phyloP scores from a whole-genome alignment of 2,888 invertebrate species.

The Sympetrum striolatum region DNA sequence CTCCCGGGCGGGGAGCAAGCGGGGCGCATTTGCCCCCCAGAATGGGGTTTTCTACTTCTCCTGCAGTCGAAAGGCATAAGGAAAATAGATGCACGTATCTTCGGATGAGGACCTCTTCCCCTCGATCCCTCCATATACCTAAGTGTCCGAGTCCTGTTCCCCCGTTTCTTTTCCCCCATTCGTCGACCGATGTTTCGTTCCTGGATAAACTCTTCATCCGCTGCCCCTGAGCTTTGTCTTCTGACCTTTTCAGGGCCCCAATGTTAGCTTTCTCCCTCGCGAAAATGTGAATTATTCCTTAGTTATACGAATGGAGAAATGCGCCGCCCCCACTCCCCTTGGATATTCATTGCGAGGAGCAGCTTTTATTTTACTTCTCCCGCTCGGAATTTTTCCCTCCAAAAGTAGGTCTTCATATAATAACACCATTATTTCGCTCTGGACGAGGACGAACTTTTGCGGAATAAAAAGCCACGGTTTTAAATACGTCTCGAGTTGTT shows the following conservation, averaged over 20 bases:
- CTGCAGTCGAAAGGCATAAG: not conserved
- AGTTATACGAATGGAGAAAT: not conserved
- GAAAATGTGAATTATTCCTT: not conserved
- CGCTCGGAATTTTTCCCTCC: no score
- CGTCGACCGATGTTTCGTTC: not conserved
- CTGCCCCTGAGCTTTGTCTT: not conserved
- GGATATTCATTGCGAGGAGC: not conserved
- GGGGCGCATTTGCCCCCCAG: not conserved
- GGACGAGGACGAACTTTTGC: no score
- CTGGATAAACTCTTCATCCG: not conserved
- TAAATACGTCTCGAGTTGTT: no score
- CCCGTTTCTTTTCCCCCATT: not conserved
- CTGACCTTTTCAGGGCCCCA: not conserved
- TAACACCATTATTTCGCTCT: no score
- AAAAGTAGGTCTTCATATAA: no score
- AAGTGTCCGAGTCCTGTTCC: not conserved
- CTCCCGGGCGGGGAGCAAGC: not conserved
- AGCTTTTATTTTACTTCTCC: not conserved
- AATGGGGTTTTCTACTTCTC: not conserved
- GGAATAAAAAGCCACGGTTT: no score
- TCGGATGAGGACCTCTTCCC: not conserved
- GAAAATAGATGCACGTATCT: not conserved
- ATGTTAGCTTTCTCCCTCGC: not conserved
- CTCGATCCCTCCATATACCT: not conserved
- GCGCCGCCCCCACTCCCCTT: not conserved